A percentile compares a stretch with the other conserved stretches of the same genome.
Evolutionary conservation across 2,113 vertebrate genomes (phyloP).

Genomic region (Gallinago undulata): DNA sequence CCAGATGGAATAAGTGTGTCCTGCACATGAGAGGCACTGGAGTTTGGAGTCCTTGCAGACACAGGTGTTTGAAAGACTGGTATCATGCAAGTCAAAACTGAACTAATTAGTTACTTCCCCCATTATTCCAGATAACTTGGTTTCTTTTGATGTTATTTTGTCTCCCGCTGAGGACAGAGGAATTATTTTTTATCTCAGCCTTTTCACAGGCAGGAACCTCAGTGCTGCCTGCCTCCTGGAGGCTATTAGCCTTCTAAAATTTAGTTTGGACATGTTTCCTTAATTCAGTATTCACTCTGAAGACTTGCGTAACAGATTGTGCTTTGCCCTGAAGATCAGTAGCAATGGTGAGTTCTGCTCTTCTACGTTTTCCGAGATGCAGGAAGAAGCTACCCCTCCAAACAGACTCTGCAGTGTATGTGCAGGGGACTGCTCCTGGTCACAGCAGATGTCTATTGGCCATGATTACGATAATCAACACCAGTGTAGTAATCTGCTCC

Average conservation of each 20-base stretch:
- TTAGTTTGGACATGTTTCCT: neutral
- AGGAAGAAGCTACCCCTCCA: neutral
- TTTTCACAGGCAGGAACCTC: neutral
- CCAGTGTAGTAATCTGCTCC: neutral
- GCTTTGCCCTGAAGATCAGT: neutral
- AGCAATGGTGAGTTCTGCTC: neutral
- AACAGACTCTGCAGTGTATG: neutral
- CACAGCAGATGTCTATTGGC: neutral
- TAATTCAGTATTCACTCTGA: neutral
- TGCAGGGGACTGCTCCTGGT: neutral
- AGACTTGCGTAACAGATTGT: neutral
- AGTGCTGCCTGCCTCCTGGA: neutral
- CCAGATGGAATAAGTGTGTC: neutral
- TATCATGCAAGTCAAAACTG: neutral
- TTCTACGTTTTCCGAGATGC: neutral
- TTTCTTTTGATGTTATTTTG: neutral
- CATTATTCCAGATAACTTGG: neutral
- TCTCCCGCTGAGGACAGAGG: neutral
- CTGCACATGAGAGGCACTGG: neutral
- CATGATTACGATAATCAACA: neutral
- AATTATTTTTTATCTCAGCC: neutral
- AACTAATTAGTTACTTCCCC: neutral
- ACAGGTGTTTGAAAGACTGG: neutral
- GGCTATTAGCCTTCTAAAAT: neutral
- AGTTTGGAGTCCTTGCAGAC: neutral